A percentile compares a stretch with the other conserved stretches of the same genome.
These are phyloP conservation scores for Drosophila phalerata DNA, from an alignment of 2,888 invertebrate genomes.

Conservation along the genomic window DNA sequence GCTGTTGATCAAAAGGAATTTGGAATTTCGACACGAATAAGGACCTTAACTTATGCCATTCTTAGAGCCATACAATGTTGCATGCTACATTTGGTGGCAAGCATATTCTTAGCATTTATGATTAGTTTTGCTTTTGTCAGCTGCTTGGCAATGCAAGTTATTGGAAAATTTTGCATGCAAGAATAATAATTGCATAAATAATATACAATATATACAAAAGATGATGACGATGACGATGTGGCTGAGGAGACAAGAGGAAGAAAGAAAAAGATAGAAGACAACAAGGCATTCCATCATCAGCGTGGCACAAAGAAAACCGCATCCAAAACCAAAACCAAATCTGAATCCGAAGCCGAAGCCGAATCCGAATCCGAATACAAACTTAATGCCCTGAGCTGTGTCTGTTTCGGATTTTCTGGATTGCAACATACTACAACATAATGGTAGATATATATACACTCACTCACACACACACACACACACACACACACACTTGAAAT, in stretches of 20 bases:
- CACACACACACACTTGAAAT: conserved; percentile 52
- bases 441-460: conserved; percentile 51
- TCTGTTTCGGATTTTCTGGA: conserved; percentile 39
- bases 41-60: conserved; percentile 27
- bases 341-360: conserved; percentile 12
- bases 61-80: conserved; percentile 16
- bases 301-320: conserved; percentile 25
- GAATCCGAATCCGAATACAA: conserved; percentile 14
- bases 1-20: not conserved
- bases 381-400: conserved; percentile 30
- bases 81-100: conserved; percentile 29
- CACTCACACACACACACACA: conserved; percentile 7
- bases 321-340: conserved; percentile 20
- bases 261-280: conserved; percentile 6
- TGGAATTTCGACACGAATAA: conserved; percentile 18
- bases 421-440: conserved; percentile 42
- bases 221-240: not conserved
- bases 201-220: conserved; percentile 24
- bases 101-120: conserved; percentile 66
- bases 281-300: conserved; percentile 53
- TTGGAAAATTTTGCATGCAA: conserved; percentile 74
- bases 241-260: not conserved
- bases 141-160: conserved; percentile 65
- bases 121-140: conserved; percentile 67
- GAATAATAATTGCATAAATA: conserved; percentile 77